Percentiles rank a stretch among this genome's conserved stretches.
Evolutionary conservation across 1,140 invertebrate genomes (phyloP).

Genomic region (Camponotus vicinus): DNA sequence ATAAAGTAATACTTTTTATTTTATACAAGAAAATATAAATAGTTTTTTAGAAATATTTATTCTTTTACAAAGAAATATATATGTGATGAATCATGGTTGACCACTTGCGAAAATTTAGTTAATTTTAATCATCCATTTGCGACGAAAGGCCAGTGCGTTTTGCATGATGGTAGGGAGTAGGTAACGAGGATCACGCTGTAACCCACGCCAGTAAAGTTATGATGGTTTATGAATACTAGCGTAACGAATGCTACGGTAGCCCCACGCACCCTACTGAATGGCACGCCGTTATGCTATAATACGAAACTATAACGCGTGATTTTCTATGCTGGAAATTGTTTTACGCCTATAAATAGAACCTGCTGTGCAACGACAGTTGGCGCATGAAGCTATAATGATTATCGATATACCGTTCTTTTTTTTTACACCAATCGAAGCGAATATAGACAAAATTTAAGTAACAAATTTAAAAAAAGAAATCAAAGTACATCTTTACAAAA

Average conservation of each 20-base stretch:
- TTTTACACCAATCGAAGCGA: not conserved
- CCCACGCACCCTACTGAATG: conserved; percentile 77
- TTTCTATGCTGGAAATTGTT: conserved; percentile 86
- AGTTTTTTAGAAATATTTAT: not conserved
- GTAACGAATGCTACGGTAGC: conserved; percentile 82
- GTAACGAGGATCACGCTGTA: conserved; percentile 58
- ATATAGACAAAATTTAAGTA: not conserved
- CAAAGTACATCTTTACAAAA: not conserved
- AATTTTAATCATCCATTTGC: conserved; percentile 64
- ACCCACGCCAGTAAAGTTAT: conserved; percentile 80
- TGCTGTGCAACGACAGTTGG: conserved; percentile 83
- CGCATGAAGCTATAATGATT: conserved; percentile 80
- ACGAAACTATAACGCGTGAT: conserved; percentile 84
- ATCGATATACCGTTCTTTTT: conserved; percentile 55
- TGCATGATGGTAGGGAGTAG: conserved; percentile 47
- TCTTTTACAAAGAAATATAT: conserved; percentile 15
- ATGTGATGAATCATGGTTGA: conserved; percentile 38
- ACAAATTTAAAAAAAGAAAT: not conserved
- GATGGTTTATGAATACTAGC: conserved; percentile 85
- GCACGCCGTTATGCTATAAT: conserved; percentile 78
- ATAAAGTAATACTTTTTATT: not conserved
- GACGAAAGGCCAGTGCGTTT: conserved; percentile 53
- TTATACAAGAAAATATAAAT: not conserved
- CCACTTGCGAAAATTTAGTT: conserved; percentile 60
- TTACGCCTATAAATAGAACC: conserved; percentile 84